A percentile compares a stretch with the other conserved stretches of the same genome.
Conservation (phyloP, 2,113 vertebrate genomes). For the Turdus rufiventris region DNA sequence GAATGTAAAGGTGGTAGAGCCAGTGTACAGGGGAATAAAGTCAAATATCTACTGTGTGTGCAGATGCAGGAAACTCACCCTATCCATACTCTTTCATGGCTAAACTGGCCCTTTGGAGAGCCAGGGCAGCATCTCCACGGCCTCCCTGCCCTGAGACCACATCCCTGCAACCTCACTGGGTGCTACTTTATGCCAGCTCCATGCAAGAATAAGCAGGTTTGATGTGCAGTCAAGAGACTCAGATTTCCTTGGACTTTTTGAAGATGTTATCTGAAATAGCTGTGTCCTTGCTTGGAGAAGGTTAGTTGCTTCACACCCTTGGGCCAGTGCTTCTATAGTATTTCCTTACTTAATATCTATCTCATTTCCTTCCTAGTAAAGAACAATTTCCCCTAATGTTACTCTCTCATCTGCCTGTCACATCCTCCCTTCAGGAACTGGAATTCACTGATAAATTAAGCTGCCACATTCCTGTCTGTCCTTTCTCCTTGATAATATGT, state of each 20-base stretch:
- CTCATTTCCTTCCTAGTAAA: not conserved
- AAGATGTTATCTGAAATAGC: not conserved
- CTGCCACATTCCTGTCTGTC: not conserved
- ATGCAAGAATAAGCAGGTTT: not conserved
- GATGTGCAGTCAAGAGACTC: not conserved
- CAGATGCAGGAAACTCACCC: not conserved
- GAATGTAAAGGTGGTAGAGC: fast-evolving
- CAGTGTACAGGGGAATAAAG: not conserved
- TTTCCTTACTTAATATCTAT: not conserved
- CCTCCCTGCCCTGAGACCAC: not conserved
- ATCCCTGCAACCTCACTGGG: not conserved
- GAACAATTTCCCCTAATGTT: not conserved
- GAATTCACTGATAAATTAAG: not conserved
- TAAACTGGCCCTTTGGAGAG: not conserved
- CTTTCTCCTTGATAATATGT: not conserved
- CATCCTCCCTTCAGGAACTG: not conserved
- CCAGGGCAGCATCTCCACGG: not conserved
- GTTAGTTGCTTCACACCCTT: not conserved
- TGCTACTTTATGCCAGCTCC: not conserved
- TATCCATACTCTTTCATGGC: not conserved
- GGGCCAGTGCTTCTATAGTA: not conserved
- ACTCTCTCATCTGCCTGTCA: not conserved
- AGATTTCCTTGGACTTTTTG: not conserved
- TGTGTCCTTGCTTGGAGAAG: not conserved
- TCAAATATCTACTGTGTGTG: not conserved